phyloP scores from a whole-genome alignment of 2,797 vertebrate genomes.

The Falco rusticolus region DNA sequence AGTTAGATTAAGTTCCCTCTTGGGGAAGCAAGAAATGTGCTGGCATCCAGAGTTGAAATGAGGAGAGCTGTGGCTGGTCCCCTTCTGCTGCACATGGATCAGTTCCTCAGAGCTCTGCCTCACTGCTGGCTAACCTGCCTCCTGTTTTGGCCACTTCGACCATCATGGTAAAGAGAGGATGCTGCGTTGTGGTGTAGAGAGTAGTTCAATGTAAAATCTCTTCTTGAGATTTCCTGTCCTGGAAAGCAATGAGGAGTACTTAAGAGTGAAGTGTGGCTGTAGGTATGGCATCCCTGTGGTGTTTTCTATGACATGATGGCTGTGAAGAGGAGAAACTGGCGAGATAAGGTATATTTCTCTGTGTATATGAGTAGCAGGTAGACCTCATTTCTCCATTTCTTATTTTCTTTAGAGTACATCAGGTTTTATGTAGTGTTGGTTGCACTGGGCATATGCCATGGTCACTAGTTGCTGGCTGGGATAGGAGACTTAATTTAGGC shows the following conservation, averaged over 20 bases:
- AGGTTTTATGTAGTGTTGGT: background rate
- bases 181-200: background rate
- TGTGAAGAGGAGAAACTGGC: background rate
- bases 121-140: background rate
- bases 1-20: slow-evolving; percentile 42
- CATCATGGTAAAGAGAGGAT: background rate
- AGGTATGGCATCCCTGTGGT: background rate
- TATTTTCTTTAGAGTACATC: background rate
- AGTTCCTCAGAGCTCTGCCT: background rate
- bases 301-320: background rate
- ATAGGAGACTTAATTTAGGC: background rate
- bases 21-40: slow-evolving; percentile 11
- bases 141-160: background rate
- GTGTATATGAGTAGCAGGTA: background rate
- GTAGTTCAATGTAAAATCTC: background rate
- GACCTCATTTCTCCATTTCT: background rate
- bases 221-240: background rate
- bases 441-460: too few species aligned
- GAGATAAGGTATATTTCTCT: background rate
- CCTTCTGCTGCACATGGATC: background rate
- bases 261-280: background rate
- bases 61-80: background rate
- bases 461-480: background rate
- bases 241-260: background rate
- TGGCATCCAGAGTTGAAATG: slow-evolving; percentile 2